Percentiles rank a stretch among this genome's conserved stretches.
These are phyloP conservation scores for Protonibea diacanthus DNA, from an alignment of 2,797 vertebrate genomes.

Conservation along the genomic window DNA sequence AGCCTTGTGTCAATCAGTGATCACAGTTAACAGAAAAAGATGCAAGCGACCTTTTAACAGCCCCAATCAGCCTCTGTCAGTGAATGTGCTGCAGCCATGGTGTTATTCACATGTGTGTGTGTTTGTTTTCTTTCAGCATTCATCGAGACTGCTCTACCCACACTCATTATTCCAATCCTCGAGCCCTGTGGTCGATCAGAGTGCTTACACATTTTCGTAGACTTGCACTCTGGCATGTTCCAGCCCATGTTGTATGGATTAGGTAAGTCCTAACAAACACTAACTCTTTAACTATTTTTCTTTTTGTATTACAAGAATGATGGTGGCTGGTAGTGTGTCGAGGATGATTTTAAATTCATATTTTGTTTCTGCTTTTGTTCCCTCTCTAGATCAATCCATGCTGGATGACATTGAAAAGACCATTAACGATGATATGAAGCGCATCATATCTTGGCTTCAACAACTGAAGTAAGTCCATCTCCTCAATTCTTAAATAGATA, in stretches of 20 bases:
- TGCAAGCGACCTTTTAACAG: not conserved
- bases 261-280: constrained; percentile 84
- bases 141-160: constrained; percentile 96
- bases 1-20: not conserved
- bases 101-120: not conserved
- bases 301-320: not conserved
- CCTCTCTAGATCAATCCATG: constrained; percentile 90
- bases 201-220: constrained; percentile 98
- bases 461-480: constrained; percentile 92
- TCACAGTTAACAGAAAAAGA: not conserved
- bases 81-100: not conserved
- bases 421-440: constrained; percentile 97
- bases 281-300: not conserved
- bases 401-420: constrained; percentile 97
- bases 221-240: constrained; percentile 99
- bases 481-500: constrained; percentile 1
- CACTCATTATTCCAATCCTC: constrained; percentile 95
- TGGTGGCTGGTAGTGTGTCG: not conserved
- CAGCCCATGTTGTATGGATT: constrained; percentile 98
- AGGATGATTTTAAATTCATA: not conserved
- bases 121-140: constrained; percentile 88
- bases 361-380: constrained; percentile 3
- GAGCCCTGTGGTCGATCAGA: constrained; percentile 97
- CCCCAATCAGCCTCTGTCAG: not conserved
- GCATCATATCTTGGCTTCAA: constrained; percentile 94